Percentiles rank a stretch among this genome's conserved stretches.
Evolutionary conservation across 2,888 invertebrate species (phyloP).

Genomic region (Gymnocheta viridis): DNA sequence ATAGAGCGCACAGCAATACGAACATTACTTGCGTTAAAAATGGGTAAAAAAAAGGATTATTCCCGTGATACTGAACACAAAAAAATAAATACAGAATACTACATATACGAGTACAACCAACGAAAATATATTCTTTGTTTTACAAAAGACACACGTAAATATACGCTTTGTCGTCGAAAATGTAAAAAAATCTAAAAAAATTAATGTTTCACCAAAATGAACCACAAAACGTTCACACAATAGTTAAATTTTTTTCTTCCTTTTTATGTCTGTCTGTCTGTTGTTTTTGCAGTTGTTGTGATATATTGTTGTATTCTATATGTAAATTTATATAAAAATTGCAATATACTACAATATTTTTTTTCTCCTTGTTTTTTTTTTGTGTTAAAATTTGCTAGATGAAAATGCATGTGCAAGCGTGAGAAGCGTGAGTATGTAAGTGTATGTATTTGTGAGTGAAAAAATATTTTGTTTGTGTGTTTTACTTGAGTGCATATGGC

Average conservation of each 20-base stretch:
- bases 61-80: slow-evolving; percentile 12
- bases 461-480: slow-evolving; percentile 69
- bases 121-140: slow-evolving; percentile 52
- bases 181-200: slow-evolving; percentile 20
- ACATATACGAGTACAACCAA: slow-evolving; percentile 30
- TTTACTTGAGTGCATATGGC: slow-evolving; percentile 60
- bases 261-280: not conserved
- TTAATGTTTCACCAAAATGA: slow-evolving; percentile 52
- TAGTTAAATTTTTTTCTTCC: slow-evolving; percentile 7
- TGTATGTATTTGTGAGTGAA: slow-evolving; percentile 70
- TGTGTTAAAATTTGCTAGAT: slow-evolving; percentile 19
- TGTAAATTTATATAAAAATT: slow-evolving; percentile 63
- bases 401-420: slow-evolving; percentile 13
- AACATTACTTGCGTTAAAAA: not conserved
- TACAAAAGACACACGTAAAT: slow-evolving; percentile 61
- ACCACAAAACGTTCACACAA: slow-evolving; percentile 66
- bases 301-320: slow-evolving; percentile 61
- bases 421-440: slow-evolving; percentile 71
- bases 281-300: slow-evolving; percentile 39
- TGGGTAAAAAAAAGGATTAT: not conserved
- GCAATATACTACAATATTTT: slow-evolving; percentile 38
- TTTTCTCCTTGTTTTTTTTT: slow-evolving; percentile 3
- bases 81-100: not conserved
- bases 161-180: slow-evolving; percentile 53
- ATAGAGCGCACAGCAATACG: not conserved